Base-by-base conservation (phyloP, 2,797 vertebrate genomes). In the Chaetodon trifasciatus region DNA sequence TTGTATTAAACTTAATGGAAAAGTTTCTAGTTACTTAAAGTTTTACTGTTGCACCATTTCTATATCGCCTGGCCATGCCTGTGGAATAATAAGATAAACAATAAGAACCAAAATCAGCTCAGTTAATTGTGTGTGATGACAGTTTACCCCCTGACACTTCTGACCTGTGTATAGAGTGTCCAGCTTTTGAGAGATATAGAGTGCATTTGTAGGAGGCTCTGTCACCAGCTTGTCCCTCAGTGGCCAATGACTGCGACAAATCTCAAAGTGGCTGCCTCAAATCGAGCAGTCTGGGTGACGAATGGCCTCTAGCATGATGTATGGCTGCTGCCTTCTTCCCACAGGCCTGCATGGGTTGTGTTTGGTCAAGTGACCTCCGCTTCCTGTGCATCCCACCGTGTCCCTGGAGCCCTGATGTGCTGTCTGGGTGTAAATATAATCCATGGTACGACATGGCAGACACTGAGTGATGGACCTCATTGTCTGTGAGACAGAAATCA, bases 361-460 rank as follows among this genome's bases (percentile, higher is more conserved):
- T 90, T 91, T 91, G 89, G 93, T 89, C 91, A 93, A 92, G 93
- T 93, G 91, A 93, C 91, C 93, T 91, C 87, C 64, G n/a, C 80
- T 86, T 93, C 86, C 86, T 79, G 84, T 79, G 85, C 83, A 71
- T 72, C 81, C 63, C 50, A 19, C 52, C 52, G 46, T 52, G 85
- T 90, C 91, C 90, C 92, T 74, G 70, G 81, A 88, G 91, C 49
- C 83, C 76, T 47, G 47, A 86, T 90, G 81, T 73, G 83, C 86
- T 89, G 86, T 86, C 82, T 52, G 79, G 78, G 80, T 87, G 89
- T 91, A 93, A 95, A 95, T 93, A 93, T 90, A 91, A 92, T 92
- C 88, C 86, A 92, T 86, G 76, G 68, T 8, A 47, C 70, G n/a
- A 61, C 81, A 61, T 61, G 75, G 69, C 74, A 55, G 84, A 73